Conservation (phyloP, 2,888 invertebrate genomes). For the Meliscaeva auricollis region DNA sequence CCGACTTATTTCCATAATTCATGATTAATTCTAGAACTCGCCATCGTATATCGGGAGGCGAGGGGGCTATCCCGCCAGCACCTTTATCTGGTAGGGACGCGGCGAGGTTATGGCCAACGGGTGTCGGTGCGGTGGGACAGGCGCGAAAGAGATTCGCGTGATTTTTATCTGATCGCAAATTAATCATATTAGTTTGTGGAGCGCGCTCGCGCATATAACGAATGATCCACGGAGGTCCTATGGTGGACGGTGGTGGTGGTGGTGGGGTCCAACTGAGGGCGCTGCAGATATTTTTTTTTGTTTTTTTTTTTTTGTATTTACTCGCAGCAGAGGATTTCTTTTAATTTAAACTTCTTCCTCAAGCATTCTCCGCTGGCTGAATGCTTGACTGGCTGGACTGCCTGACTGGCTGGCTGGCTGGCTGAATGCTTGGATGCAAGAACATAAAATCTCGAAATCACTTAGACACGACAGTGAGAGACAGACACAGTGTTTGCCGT, state of each 20-base stretch:
- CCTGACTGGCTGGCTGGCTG: not conserved
- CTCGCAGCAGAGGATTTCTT: slow-evolving; percentile 55
- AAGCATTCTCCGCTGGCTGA: slow-evolving; percentile 8
- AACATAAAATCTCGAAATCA: slow-evolving; percentile 74
- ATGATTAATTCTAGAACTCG: slow-evolving; percentile 75
- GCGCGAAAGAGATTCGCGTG: slow-evolving; percentile 71
- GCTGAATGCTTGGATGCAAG: slow-evolving; percentile 7
- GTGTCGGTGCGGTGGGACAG: slow-evolving; percentile 10
- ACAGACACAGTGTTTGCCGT: slow-evolving; percentile 33
- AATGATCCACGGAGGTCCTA: slow-evolving; percentile 70
- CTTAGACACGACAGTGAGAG: slow-evolving; percentile 73
- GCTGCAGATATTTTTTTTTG: slow-evolving; percentile 22
- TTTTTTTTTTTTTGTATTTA: slow-evolving; percentile 24
- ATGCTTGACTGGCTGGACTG: slow-evolving; percentile 3
- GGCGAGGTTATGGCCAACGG: not conserved
- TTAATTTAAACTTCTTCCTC: slow-evolving; percentile 55
- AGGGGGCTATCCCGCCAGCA: slow-evolving; percentile 23
- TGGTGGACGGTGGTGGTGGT: slow-evolving; percentile 1
- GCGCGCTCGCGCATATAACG: slow-evolving; percentile 73
- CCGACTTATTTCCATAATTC: slow-evolving; percentile 76
- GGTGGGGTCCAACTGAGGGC: not conserved
- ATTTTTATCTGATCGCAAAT: slow-evolving; percentile 76
- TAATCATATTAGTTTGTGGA: slow-evolving; percentile 76
- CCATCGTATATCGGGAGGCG: slow-evolving; percentile 31
- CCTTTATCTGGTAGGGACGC: slow-evolving; percentile 16